These are phyloP conservation scores for Microcebus griseorufus DNA, from an alignment of 2,113 vertebrate species.

Conservation along the genomic window DNA sequence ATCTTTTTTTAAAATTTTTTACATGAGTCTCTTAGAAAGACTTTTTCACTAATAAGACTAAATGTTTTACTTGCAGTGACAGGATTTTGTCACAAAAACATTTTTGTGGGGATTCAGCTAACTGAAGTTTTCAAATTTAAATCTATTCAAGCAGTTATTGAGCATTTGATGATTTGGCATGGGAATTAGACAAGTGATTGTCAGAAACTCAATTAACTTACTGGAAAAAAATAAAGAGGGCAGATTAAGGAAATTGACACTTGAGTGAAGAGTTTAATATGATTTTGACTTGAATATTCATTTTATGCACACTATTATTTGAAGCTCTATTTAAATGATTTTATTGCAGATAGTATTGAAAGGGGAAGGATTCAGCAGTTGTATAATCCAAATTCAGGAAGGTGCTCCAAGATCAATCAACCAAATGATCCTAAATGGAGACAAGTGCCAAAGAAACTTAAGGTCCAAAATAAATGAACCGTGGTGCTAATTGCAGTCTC, in stretches of 20 bases:
- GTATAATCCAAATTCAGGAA: slow-evolving; percentile 15
- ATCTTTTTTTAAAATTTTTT: neutral
- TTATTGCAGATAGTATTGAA: slow-evolving; percentile 50
- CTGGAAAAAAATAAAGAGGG: slow-evolving; percentile 41
- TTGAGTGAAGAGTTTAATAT: slow-evolving; percentile 61
- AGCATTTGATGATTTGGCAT: slow-evolving; percentile 50
- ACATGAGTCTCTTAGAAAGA: slow-evolving; percentile 14
- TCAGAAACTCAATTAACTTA: slow-evolving; percentile 64
- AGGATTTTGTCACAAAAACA: slow-evolving; percentile 53
- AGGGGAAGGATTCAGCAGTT: slow-evolving; percentile 36
- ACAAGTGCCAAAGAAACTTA: neutral
- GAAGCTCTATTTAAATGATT: slow-evolving; percentile 24
- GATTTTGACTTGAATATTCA: slow-evolving; percentile 61
- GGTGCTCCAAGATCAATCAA: neutral
- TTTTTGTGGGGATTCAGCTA: slow-evolving; percentile 1
- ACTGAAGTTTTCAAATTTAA: slow-evolving; percentile 47
- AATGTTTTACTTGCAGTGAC: slow-evolving; percentile 27
- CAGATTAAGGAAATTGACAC: slow-evolving; percentile 57
- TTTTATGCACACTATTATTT: slow-evolving; percentile 47
- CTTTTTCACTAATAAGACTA: neutral
- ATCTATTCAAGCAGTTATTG: slow-evolving; percentile 34
- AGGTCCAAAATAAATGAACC: neutral
- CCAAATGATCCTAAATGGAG: neutral
- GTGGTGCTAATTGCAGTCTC: neutral
- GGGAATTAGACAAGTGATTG: slow-evolving; percentile 51